Conservation (phyloP, 2,797 vertebrate genomes). For the Phoeniculus purpureus region DNA sequence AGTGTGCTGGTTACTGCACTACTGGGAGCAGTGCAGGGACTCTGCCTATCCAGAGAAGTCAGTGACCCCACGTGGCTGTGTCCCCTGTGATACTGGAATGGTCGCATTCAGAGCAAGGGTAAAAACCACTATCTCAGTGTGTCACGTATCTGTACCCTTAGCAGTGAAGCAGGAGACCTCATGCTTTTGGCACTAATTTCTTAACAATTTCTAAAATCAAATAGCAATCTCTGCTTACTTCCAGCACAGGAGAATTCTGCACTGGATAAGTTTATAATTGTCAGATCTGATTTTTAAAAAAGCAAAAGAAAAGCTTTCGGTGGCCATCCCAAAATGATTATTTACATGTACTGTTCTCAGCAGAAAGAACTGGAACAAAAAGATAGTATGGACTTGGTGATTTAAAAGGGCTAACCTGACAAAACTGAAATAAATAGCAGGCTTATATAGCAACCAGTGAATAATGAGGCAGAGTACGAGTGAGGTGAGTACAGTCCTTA, state of each 20-base stretch:
- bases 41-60: not conserved
- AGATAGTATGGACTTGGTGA: not conserved
- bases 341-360: not conserved
- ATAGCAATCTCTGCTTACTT: not conserved
- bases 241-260: not conserved
- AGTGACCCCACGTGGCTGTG: rapidly evolving
- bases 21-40: not conserved
- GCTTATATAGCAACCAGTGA: not conserved
- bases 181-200: rapidly evolving
- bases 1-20: not conserved
- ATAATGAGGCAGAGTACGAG: not conserved
- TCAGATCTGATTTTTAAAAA: not conserved
- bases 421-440: not conserved
- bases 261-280: not conserved
- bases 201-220: not conserved
- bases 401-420: not conserved
- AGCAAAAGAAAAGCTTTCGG: not conserved
- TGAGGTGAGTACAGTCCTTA: not conserved
- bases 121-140: not conserved
- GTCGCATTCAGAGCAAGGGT: not conserved
- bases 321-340: not conserved
- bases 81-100: not conserved
- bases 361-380: not conserved
- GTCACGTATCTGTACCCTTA: not conserved
- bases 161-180: not conserved